Conservation (phyloP, 2,797 vertebrate genomes). For the Fundulus diaphanus region DNA sequence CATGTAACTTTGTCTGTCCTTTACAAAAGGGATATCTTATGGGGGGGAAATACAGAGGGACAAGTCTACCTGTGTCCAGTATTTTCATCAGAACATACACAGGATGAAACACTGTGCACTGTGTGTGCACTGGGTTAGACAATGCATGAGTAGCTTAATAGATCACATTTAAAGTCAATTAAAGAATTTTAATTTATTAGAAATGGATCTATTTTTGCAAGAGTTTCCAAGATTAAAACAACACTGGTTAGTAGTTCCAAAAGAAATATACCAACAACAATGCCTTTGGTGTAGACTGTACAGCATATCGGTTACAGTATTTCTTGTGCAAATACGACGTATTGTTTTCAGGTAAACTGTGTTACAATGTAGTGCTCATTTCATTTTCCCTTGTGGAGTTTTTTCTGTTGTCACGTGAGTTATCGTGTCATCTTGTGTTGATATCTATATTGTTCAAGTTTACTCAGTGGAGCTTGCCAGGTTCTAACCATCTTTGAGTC, state of each 20-base stretch:
- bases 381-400: constrained; percentile 76
- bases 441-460: constrained; percentile 68
- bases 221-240: constrained; percentile 70
- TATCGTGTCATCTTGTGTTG: constrained; percentile 76
- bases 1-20: constrained; percentile 71
- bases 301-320: constrained; percentile 70
- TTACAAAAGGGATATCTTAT: constrained; percentile 54
- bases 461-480: constrained; percentile 64
- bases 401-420: constrained; percentile 73
- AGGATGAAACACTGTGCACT: constrained; percentile 30
- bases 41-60: constrained; percentile 35
- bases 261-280: constrained; percentile 65
- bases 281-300: constrained; percentile 79
- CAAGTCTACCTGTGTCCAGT: constrained; percentile 47
- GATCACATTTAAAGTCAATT: constrained; percentile 47
- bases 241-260: constrained; percentile 56
- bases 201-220: constrained; percentile 79
- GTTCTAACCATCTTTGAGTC: constrained; percentile 73
- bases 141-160: constrained; percentile 68
- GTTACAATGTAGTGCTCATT: constrained; percentile 72
- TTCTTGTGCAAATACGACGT: constrained; percentile 69
- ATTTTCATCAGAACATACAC: constrained; percentile 43
- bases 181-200: constrained; percentile 71
- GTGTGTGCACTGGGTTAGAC: constrained; percentile 52
- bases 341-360: constrained; percentile 77